Evolutionary conservation across 2,113 vertebrate species (phyloP).

Genomic region (Arvicanthis niloticus): DNA sequence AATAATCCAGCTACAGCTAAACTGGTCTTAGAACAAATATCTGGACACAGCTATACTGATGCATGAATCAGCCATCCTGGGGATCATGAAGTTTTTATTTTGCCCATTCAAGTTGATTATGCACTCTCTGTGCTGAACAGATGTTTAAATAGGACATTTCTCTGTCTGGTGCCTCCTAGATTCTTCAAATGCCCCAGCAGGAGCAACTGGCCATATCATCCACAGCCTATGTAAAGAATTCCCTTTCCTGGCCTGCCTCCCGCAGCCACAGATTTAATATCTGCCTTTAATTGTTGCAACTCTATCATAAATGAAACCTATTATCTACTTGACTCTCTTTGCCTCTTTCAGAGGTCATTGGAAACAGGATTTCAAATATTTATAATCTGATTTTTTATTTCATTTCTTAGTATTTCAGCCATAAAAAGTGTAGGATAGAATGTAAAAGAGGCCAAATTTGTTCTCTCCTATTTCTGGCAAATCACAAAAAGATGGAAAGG

Average conservation of each 20-base stretch:
- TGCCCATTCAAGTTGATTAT: conserved; percentile 1
- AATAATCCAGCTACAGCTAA: background rate
- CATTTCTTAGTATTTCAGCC: background rate
- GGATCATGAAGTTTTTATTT: conserved; percentile 3
- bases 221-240: background rate
- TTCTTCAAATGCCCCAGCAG: background rate
- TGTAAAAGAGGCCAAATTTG: background rate
- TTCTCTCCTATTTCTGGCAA: background rate
- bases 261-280: background rate
- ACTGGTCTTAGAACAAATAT: background rate
- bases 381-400: background rate
- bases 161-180: conserved; percentile 11
- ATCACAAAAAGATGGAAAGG: background rate
- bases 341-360: background rate
- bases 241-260: background rate
- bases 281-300: background rate
- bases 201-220: conserved; percentile 4
- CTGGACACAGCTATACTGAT: background rate
- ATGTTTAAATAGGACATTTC: conserved; percentile 30
- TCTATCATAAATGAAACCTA: background rate
- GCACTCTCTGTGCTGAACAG: background rate
- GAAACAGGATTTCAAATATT: background rate
- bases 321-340: background rate
- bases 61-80: background rate
- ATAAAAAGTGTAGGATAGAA: background rate